These are phyloP conservation scores for Eidolon dupreanum DNA, from an alignment of 2,797 vertebrate species.

Conservation along the genomic window DNA sequence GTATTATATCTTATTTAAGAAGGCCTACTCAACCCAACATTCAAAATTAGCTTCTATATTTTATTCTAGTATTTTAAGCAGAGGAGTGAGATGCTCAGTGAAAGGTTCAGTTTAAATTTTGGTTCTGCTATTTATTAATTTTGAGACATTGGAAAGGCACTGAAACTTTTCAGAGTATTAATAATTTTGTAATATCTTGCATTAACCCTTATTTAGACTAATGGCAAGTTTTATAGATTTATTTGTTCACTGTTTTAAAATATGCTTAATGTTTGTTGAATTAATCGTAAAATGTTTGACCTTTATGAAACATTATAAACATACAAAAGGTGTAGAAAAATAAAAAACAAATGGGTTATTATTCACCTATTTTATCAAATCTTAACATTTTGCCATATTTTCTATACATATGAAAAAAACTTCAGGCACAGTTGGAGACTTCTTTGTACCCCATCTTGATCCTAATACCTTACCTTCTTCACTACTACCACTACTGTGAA, in stretches of 20 bases:
- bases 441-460: neutral
- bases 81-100: neutral
- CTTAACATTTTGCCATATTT: neutral
- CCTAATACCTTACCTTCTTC: neutral
- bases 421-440: neutral
- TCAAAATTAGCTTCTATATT: neutral
- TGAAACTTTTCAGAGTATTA: neutral
- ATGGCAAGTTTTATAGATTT: neutral
- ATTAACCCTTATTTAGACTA: neutral
- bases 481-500: neutral
- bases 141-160: neutral
- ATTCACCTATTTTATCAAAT: neutral
- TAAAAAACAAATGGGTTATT: neutral
- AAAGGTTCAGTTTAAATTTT: neutral
- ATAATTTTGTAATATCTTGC: neutral
- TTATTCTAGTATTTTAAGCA: constrained; percentile 25
- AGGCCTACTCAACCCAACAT: neutral
- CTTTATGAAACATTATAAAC: constrained; percentile 13
- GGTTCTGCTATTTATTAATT: neutral
- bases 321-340: neutral
- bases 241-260: neutral
- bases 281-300: neutral
- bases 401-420: neutral
- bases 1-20: neutral
- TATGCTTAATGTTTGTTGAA: neutral